These are phyloP conservation scores for Trematocara stigmaticum DNA, from an alignment of 2,113 vertebrate species.

Conservation along the genomic window DNA sequence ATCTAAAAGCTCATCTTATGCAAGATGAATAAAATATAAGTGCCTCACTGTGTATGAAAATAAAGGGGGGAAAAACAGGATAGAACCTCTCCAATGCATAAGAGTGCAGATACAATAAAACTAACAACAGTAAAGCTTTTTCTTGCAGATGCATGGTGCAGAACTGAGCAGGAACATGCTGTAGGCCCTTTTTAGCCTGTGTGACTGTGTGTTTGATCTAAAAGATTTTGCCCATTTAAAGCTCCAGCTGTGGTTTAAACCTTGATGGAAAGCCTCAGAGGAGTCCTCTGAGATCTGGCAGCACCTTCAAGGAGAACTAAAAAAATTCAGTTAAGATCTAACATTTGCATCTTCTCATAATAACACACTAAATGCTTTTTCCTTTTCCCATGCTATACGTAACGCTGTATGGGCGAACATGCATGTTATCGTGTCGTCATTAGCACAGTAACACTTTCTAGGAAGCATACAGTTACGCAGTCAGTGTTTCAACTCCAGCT, in stretches of 20 bases:
- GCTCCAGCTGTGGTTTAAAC: neutral
- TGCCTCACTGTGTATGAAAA: neutral
- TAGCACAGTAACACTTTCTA: neutral
- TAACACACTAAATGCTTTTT: neutral
- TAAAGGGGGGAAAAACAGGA: fast-evolving
- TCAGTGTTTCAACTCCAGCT: neutral
- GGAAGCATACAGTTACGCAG: neutral
- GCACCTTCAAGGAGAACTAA: neutral
- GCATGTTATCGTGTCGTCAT: neutral
- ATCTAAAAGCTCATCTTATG: neutral
- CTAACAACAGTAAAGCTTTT: neutral
- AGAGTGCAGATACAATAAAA: neutral
- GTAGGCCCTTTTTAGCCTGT: neutral
- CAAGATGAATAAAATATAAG: neutral
- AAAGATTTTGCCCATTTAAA: neutral
- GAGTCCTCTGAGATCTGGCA: neutral
- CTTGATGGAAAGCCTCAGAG: neutral
- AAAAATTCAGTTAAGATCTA: neutral
- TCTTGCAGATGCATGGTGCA: neutral
- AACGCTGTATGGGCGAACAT: neutral
- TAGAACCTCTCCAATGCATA: neutral
- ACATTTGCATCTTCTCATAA: neutral
- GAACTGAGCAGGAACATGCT: neutral
- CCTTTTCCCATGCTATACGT: neutral
- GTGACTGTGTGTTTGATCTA: neutral